Percentiles rank a stretch among this genome's conserved stretches.
Conservation (phyloP, 2,888 invertebrate genomes). For the Theretra japonica region DNA sequence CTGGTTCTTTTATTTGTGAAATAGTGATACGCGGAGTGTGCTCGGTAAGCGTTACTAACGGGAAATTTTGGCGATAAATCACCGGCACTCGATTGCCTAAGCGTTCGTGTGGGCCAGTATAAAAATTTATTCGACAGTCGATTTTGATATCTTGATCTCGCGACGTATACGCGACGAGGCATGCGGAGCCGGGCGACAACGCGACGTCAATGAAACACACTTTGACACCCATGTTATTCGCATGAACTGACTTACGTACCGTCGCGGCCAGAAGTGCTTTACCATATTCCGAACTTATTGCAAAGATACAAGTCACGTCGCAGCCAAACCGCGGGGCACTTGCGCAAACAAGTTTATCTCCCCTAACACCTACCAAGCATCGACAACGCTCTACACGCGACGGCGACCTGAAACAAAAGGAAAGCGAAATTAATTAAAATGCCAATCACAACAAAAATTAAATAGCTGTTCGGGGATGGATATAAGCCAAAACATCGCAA, state of each 20-base stretch:
- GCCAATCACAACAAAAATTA: constrained; percentile 76
- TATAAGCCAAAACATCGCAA: constrained; percentile 21
- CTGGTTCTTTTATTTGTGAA: constrained; percentile 85
- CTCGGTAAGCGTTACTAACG: constrained; percentile 84
- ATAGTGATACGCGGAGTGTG: constrained; percentile 84
- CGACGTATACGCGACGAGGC: constrained; percentile 61
- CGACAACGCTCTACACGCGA: constrained; percentile 68
- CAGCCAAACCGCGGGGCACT: constrained; percentile 30
- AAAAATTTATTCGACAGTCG: constrained; percentile 78
- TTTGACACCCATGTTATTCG: constrained; percentile 29
- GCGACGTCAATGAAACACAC: constrained; percentile 28
- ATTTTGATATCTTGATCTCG: constrained; percentile 81
- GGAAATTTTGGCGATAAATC: constrained; percentile 84
- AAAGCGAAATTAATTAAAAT: constrained; percentile 84
- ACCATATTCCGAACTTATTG: constrained; percentile 20
- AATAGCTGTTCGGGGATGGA: constrained; percentile 33
- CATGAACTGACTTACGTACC: constrained; percentile 51
- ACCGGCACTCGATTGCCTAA: constrained; percentile 83
- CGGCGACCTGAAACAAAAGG: constrained; percentile 85
- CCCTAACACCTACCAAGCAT: constrained; percentile 73
- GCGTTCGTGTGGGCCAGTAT: constrained; percentile 80
- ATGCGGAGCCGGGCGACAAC: constrained; percentile 42
- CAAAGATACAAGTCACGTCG: constrained; percentile 25
- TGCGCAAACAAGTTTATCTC: constrained; percentile 34
- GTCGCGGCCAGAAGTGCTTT: constrained; percentile 26